Conservation (phyloP, 2,888 invertebrate species). For the Synanthedon formicaeformis region DNA sequence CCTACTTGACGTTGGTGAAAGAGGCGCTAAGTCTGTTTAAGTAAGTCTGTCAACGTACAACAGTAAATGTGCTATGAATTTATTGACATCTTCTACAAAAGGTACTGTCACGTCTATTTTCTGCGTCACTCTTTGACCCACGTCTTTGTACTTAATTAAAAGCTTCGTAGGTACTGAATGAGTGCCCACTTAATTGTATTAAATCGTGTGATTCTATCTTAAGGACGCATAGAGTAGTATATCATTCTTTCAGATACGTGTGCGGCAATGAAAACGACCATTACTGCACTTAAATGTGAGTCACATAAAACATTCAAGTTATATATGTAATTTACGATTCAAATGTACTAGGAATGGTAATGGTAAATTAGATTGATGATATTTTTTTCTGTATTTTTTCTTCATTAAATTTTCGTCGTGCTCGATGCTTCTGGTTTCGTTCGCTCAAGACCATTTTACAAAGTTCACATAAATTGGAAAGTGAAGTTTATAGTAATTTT, state of each 20-base stretch:
- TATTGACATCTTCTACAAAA: too few relatives aligned
- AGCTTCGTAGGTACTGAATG: conserved; percentile 23
- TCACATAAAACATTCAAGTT: background rate
- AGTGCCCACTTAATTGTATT: conserved; percentile 38
- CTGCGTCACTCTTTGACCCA: conserved; percentile 16
- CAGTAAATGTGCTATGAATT: too few relatives aligned
- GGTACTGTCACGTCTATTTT: too few relatives aligned
- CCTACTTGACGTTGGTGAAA: too few relatives aligned
- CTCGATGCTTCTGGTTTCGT: too few relatives aligned
- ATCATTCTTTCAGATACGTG: background rate
- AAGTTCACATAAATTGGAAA: too few relatives aligned
- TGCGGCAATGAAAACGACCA: background rate
- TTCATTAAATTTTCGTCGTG: too few relatives aligned
- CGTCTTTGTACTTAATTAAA: conserved; percentile 33
- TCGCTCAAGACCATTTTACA: too few relatives aligned
- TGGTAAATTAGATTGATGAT: background rate
- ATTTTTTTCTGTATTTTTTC: too few relatives aligned
- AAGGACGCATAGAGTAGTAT: background rate
- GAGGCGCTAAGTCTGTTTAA: too few relatives aligned
- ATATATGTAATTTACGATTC: background rate
- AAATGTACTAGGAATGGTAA: background rate
- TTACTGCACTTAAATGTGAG: background rate
- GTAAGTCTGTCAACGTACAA: too few relatives aligned
- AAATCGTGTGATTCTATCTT: conserved; percentile 30
- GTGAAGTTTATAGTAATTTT: too few relatives aligned